Conservation (phyloP, 2,113 vertebrate genomes). For the Indri indri region DNA sequence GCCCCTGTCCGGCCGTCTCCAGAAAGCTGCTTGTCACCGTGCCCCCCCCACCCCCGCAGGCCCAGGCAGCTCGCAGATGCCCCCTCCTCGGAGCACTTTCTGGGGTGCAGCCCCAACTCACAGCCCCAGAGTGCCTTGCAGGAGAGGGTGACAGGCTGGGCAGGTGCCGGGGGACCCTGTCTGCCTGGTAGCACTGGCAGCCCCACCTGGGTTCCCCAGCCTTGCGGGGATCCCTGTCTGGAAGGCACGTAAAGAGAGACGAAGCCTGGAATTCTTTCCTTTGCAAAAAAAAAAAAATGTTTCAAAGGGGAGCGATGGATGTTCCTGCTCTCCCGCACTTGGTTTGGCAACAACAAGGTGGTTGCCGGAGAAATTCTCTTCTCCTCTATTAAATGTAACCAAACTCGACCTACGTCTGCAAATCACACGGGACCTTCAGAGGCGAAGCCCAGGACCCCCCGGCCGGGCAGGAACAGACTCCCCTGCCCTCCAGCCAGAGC, state of each 20-base stretch:
- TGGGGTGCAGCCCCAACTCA: background rate
- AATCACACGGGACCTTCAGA: background rate
- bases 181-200: background rate
- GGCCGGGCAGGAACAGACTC: background rate
- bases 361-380: slow-evolving; percentile 43
- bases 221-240: background rate
- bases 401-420: background rate
- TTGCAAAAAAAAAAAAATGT: slow-evolving; percentile 22
- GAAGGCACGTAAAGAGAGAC: slow-evolving; percentile 3
- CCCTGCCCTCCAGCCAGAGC: background rate
- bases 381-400: background rate
- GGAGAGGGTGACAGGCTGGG: accelerated
- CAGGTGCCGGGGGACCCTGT: accelerated
- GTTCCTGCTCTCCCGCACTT: slow-evolving; percentile 17
- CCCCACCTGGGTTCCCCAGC: background rate
- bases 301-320: slow-evolving; percentile 28
- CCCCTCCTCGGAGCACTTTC: background rate
- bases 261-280: slow-evolving; percentile 44
- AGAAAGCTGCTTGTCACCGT: background rate
- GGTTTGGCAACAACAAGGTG: slow-evolving; percentile 47
- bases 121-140: background rate
- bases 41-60: no score
- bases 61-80: background rate
- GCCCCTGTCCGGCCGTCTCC: background rate
- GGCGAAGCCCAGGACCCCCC: background rate